Evolutionary conservation across 2,113 vertebrate genomes (phyloP).

Genomic region (Istiophorus platypterus): DNA sequence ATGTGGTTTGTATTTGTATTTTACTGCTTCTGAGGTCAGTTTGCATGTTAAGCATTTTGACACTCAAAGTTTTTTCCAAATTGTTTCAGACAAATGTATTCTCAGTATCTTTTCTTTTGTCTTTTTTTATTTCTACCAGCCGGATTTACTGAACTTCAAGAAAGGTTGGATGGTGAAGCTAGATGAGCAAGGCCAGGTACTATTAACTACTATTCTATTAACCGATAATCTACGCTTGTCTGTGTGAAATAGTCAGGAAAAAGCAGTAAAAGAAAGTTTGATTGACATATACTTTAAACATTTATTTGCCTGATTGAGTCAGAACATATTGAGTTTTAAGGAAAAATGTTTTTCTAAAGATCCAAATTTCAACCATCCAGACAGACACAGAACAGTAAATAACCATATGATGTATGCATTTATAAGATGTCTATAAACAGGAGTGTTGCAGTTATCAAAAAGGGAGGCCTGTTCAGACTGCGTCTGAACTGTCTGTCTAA

Average conservation of each 20-base stretch:
- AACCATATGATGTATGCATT: not conserved
- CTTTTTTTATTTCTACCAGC: constrained; percentile 69
- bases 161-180: constrained; percentile 90
- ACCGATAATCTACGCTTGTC: not conserved
- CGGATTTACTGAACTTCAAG: constrained; percentile 88
- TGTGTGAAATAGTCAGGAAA: not conserved
- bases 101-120: constrained; percentile 8
- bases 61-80: not conserved
- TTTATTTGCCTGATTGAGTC: too few relatives aligned
- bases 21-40: constrained; percentile 1
- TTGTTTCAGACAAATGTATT: not conserved
- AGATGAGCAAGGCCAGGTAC: constrained; percentile 86
- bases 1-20: constrained; percentile 52
- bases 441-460: not conserved
- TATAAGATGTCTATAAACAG: not conserved
- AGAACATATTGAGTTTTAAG: not conserved
- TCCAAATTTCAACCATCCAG: not conserved
- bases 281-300: too few relatives aligned
- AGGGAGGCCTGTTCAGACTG: constrained; percentile 25
- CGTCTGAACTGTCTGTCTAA: constrained; percentile 5
- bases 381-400: not conserved
- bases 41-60: constrained; percentile 25
- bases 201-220: not conserved
- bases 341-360: not conserved
- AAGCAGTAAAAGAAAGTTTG: too few relatives aligned